Percentiles rank a stretch among this genome's conserved stretches.
Conservation (phyloP, 2,797 vertebrate genomes). For the Falco peregrinus region DNA sequence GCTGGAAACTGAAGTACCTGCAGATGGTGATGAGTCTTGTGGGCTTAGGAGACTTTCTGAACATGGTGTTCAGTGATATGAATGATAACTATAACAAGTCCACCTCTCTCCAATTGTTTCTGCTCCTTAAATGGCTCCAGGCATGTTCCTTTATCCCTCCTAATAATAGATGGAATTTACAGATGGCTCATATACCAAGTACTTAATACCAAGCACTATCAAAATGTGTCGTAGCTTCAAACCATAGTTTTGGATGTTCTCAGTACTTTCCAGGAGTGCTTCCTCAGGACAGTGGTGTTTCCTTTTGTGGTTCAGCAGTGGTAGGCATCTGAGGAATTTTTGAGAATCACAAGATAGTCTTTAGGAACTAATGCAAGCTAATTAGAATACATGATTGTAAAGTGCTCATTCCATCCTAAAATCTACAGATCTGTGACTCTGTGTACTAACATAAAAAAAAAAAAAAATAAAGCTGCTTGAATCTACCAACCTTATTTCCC, state of each 20-base stretch:
- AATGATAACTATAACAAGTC: background rate
- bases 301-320: background rate
- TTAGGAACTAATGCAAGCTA: background rate
- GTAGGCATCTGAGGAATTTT: background rate
- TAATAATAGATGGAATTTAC: constrained; percentile 64
- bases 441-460: background rate
- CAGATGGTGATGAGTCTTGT: background rate
- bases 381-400: background rate
- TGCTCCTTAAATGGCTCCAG: constrained; percentile 33
- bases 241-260: background rate
- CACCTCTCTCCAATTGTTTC: constrained; percentile 7
- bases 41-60: background rate
- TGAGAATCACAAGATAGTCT: background rate
- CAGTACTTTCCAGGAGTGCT: background rate
- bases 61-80: background rate
- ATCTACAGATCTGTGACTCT: background rate
- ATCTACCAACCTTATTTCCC: background rate
- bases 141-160: constrained; percentile 26
- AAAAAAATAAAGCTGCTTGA: background rate
- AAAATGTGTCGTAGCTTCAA: constrained; percentile 31
- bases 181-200: constrained; percentile 14
- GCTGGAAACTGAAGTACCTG: background rate
- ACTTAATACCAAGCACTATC: constrained; percentile 8
- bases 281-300: background rate
- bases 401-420: background rate